Base-by-base conservation (phyloP, 1,140 invertebrate genomes). In the Luehdorfia chinensis region DNA sequence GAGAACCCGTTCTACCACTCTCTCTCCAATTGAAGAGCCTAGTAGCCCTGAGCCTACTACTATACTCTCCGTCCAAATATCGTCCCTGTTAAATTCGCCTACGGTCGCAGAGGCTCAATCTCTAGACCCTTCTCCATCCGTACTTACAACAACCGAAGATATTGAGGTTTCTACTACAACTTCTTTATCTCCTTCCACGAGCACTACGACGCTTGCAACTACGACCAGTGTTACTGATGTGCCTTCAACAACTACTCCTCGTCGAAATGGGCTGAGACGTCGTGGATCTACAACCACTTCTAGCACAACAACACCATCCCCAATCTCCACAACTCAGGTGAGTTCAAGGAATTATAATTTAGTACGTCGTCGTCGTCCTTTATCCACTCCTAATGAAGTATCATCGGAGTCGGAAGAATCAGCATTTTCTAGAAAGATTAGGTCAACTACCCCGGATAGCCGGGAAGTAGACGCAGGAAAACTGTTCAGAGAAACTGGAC, bases 321-420 rank as follows among this genome's bases (percentile, higher is more conserved):
- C 78, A 18, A 62, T 73, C 1, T 73, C 78, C 37, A 73, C 77
- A 51, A 74, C 75, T 48, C 80, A 88, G 87, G 87, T 88, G 71
- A 88, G 87, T 88, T 74, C 71, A 75, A 87, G 80, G 79, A 87
- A 81, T 73, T 88, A 87, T 75, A 65, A 75, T 73, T 86, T 81
- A 52, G 60, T 86, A 49, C 77, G 75, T 30, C 80, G 84, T 44
- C 81, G 84, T 44, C 75, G 76, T 37, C 76, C 81, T 28, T 39
- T 87, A 47, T 61, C 81, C 27, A 75, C 73, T 54, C 74, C 78
- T 30, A 87, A 89, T 63, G 67, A 88, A 64, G 78, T 86, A 64
- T 63, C 68, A 41, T 61, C 66, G 46, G 81, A 85, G 50, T 73
- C 76, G 47, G 68, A 66, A 34, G 75, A 80, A 55, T 59, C 59